Evolutionary conservation across 2,888 invertebrate species (phyloP).

Genomic region (Caenorhabditis drosophilae): DNA sequence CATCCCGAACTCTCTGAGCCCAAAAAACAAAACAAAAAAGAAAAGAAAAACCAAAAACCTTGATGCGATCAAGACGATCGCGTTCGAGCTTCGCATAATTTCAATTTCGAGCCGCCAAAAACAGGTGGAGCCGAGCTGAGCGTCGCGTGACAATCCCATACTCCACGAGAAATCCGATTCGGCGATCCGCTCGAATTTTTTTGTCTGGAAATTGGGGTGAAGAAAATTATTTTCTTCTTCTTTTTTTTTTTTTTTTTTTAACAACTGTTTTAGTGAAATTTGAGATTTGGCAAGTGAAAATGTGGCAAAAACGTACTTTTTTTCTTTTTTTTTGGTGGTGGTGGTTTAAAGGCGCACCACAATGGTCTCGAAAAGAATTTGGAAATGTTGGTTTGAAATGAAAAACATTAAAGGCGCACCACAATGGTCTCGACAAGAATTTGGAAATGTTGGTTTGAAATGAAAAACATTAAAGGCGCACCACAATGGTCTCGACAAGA

Average conservation of each 20-base stretch:
- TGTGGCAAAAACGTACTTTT: no score
- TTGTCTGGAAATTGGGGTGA: conserved; percentile 63
- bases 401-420: no score
- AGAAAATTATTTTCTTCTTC: no score
- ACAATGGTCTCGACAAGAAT: no score
- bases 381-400: no score
- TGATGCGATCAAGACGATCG: conserved; percentile 62
- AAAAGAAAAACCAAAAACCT: conserved; percentile 37
- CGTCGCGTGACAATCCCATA: conserved; percentile 60
- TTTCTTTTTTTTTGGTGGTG: background rate
- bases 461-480: no score
- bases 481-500: no score
- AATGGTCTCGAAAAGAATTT: conserved; percentile 4
- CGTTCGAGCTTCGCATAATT: conserved; percentile 56
- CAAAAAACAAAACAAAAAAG: background rate
- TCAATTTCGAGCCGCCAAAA: conserved; percentile 66
- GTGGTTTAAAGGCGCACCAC: background rate
- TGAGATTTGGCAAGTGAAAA: no score
- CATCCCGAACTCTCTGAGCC: no score
- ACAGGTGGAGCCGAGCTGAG: conserved; percentile 54
- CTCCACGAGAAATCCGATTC: conserved; percentile 64
- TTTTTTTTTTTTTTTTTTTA: conserved; percentile 2
- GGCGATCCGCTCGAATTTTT: conserved; percentile 63
- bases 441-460: no score
- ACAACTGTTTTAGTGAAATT: no score